Base-by-base conservation (phyloP, 2,888 invertebrate genomes). In the Drosophila rellima region DNA sequence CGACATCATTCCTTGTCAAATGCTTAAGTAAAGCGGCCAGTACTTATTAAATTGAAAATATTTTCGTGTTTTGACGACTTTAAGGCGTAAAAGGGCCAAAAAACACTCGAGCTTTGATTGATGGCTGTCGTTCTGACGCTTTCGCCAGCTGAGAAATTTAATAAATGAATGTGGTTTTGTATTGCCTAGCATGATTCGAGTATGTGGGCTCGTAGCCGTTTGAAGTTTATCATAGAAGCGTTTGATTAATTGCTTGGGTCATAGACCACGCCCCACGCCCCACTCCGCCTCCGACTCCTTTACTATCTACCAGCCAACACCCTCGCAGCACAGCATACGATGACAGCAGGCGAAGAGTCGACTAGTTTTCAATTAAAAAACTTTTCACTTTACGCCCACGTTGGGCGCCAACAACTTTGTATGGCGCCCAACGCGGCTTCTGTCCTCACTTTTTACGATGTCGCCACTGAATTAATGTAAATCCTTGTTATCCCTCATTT, bases 31-130 rank as follows among this genome's bases (percentile, higher is more conserved):
- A 68, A 52, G 26, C 64, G 78, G 35, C 51, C 51, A 65, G 70
- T 78, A 81, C 70, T 80, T 84, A 87, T 85, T 82, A 76, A 81
- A 84, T 81, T 83, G 84, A 78, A 83, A 78, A 78, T 69, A 66
- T 74, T 70, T 69, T 45, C 42, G 42, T 52, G 51, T 56, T 47
- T 17, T 57, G 65, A 48, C 63, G 50, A 56, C 57, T 66, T 77
- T 71, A 77, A 79, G 47, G 26, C 63, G 11, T 15, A 60, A 59
- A 63, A 50, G 20, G 47, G 54, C 35, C 18, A 29, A 42, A 52
- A 52, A 37, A 18, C 44, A 59, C 50, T 35, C 39, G 54, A 56
- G 68, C 78, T 70, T 82, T 86, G 86, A 82, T 82, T 86, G 86
- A 86, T 82, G 55, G 77, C 77, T 77, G 80, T 86, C 86, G 63